Conservation (phyloP, 2,797 vertebrate genomes). For the Artibeus jamaicensis region DNA sequence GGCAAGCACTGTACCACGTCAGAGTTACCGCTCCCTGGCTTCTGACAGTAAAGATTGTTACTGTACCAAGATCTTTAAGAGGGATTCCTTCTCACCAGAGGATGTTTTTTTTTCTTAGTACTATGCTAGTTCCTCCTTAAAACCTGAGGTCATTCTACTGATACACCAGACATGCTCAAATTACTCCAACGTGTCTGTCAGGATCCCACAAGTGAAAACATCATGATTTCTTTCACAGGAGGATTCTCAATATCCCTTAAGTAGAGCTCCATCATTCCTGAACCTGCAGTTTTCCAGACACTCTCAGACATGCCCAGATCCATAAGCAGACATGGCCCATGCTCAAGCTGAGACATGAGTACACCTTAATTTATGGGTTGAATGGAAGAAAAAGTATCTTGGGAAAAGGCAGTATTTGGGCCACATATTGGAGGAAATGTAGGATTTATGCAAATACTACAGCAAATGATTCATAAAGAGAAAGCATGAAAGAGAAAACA, state of each 20-base stretch:
- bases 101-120: not conserved
- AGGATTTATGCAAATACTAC: not conserved
- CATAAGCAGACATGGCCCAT: not conserved
- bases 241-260: not conserved
- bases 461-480: not conserved
- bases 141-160: not conserved
- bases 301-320: not conserved
- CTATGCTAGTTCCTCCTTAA: not conserved
- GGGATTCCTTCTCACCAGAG: not conserved
- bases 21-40: not conserved
- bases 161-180: not conserved
- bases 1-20: not conserved
- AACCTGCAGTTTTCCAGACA: constrained; percentile 11
- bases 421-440: constrained; percentile 29
- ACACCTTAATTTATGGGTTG: not conserved
- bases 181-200: not conserved
- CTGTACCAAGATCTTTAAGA: not conserved
- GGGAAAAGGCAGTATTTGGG: not conserved
- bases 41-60: not conserved
- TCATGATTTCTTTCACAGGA: constrained; percentile 40
- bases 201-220: constrained; percentile 18
- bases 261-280: not conserved
- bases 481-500: constrained; percentile 8
- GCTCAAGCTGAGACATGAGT: not conserved
- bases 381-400: not conserved